Base-by-base conservation (phyloP, 1,140 invertebrate species). In the Pantala flavescens region DNA sequence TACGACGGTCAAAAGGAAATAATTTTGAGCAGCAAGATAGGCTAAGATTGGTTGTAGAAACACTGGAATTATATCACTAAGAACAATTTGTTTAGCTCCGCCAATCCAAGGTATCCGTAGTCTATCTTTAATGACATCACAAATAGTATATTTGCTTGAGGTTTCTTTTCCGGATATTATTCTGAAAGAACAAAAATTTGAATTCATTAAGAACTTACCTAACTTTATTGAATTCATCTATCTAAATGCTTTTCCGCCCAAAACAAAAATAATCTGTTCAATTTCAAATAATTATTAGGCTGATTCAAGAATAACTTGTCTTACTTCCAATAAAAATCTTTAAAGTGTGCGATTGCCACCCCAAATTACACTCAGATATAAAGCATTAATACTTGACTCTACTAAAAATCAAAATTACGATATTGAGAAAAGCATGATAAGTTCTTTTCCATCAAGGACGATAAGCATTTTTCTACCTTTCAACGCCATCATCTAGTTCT, bases 1-100 rank as follows among this genome's bases (percentile, higher is more conserved):
- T 16, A 89, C 82, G 42, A 86, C 76, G 19, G 86, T 78, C 7
- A 90, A 90, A 42, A 86, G 85, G 73, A 84, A 79, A 19, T 86
- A 80, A 21, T 86, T 88, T 77, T 87, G 83, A 7, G 89, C 85
- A 19, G 89, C 87, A 71, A 88, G 78, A 23, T 87, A 76, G 24
- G 88, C 80, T 72, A 90, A 81, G 16, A 83, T 49, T 43, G 90
- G 90, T 74, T 91, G 80, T 7, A 89, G 81, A 70, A 91, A 78
- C 74, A 90, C 81, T 21, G 90, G 90, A 76, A 90, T 80, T 76
- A 89, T 78, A 12, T 86, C 83, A 78, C 90, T 89, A 9, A 86
- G 77, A 23, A 85, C 82, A 43, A 89, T 81, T 77, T 84, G 83
- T 75, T 83, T 84, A 16, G 87, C 86, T 74, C 85, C 84, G 73